Conservation (phyloP, 2,888 invertebrate genomes). For the Thymelicus sylvestris region DNA sequence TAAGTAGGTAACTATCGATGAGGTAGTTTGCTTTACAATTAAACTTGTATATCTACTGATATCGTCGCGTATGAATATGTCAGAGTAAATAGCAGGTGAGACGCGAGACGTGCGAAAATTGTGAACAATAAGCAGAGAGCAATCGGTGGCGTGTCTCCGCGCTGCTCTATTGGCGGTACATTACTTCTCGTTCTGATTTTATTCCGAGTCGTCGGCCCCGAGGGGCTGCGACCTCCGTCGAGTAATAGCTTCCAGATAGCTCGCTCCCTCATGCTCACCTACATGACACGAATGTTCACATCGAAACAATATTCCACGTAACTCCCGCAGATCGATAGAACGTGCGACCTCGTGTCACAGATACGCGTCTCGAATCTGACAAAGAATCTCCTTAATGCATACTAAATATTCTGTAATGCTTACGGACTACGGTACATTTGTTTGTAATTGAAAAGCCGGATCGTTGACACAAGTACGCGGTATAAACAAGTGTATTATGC, state of each 20-base stretch:
- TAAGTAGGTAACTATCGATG: too few species aligned
- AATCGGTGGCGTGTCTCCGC: constrained; percentile 55
- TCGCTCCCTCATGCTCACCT: constrained; percentile 62
- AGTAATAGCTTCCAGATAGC: constrained; percentile 74
- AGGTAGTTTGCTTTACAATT: too few species aligned
- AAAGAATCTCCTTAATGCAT: constrained; percentile 50
- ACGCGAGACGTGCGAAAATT: constrained; percentile 64
- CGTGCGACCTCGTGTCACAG: constrained; percentile 61
- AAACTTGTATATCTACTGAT: too few species aligned
- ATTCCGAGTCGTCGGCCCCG: constrained; percentile 64
- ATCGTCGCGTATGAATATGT: constrained; percentile 27
- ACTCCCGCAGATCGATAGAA: constrained; percentile 63
- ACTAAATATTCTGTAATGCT: constrained; percentile 46
- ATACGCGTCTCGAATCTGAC: constrained; percentile 60
- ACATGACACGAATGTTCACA: constrained; percentile 67
- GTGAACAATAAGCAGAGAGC: constrained; percentile 58
- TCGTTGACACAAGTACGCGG: constrained; percentile 57
- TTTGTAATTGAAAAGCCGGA: constrained; percentile 65
- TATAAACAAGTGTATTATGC: constrained; percentile 60
- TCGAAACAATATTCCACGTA: constrained; percentile 75
- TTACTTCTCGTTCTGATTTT: constrained; percentile 78
- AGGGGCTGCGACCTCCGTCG: constrained; percentile 56
- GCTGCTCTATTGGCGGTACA: constrained; percentile 65
- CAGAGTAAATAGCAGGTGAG: constrained; percentile 28
- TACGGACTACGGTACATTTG: constrained; percentile 53